Evolutionary conservation across 2,113 vertebrate species (phyloP).

Genomic region (Callopanchax toddi): DNA sequence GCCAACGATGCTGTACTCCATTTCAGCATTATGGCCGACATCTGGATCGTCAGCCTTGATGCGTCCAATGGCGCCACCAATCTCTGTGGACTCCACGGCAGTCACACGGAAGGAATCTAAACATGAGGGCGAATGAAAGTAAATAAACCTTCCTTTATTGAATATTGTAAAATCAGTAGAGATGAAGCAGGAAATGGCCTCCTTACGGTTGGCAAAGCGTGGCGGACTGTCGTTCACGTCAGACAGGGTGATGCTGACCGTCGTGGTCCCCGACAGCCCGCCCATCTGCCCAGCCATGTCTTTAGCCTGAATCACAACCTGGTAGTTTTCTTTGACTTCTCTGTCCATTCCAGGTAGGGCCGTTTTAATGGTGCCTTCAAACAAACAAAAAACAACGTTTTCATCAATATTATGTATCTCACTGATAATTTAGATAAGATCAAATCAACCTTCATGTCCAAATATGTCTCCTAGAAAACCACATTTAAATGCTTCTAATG

Average conservation of each 20-base stretch:
- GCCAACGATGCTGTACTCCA: conserved; percentile 87
- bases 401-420: no score
- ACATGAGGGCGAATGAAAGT: not conserved
- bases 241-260: conserved; percentile 91
- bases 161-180: not conserved
- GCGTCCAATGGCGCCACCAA: conserved; percentile 88
- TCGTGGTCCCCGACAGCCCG: conserved; percentile 93
- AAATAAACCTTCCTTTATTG: not conserved
- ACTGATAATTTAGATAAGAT: no score
- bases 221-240: conserved; percentile 97
- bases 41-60: conserved; percentile 95
- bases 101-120: conserved; percentile 90
- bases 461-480: conserved; percentile 18
- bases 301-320: conserved; percentile 98
- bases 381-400: not conserved
- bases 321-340: conserved; percentile 96
- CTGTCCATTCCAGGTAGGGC: conserved; percentile 96
- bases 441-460: not conserved
- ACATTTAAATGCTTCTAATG: no score
- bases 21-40: conserved; percentile 89
- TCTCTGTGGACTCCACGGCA: conserved; percentile 85
- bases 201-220: conserved; percentile 95
- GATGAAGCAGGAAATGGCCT: not conserved
- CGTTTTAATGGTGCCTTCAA: conserved; percentile 91
- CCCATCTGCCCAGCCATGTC: conserved; percentile 99